A percentile compares a stretch with the other conserved stretches of the same genome.
These are phyloP conservation scores for Opisthograptis luteolata DNA, from an alignment of 2,888 invertebrate genomes.

Conservation along the genomic window DNA sequence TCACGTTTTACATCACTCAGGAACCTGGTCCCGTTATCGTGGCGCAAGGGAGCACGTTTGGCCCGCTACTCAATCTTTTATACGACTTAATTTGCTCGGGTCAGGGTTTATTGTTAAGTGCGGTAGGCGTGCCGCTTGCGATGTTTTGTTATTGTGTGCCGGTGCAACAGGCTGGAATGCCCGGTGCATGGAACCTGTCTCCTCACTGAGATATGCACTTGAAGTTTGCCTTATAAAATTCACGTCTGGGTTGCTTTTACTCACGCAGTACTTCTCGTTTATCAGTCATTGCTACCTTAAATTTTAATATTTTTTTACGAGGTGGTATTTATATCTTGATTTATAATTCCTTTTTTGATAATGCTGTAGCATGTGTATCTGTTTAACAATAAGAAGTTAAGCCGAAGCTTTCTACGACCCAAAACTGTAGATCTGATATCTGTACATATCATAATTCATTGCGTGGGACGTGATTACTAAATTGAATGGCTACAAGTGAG, in stretches of 20 bases:
- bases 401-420: slow-evolving; percentile 12
- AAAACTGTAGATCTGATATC: slow-evolving; percentile 16
- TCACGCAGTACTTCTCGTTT: slow-evolving; percentile 36
- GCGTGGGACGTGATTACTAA: slow-evolving; percentile 25
- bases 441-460: slow-evolving; percentile 21
- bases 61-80: slow-evolving; percentile 45
- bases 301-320: not conserved
- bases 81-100: slow-evolving; percentile 57
- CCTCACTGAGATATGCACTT: slow-evolving; percentile 65
- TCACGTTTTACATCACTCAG: slow-evolving; percentile 75
- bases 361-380: not conserved
- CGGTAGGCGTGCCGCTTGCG: slow-evolving; percentile 43
- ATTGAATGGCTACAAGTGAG: slow-evolving; percentile 14
- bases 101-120: slow-evolving; percentile 57
- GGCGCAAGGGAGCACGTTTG: slow-evolving; percentile 59
- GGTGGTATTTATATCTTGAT: not conserved
- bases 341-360: not conserved
- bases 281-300: slow-evolving; percentile 9
- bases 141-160: slow-evolving; percentile 39
- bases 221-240: slow-evolving; percentile 68
- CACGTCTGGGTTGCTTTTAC: slow-evolving; percentile 56
- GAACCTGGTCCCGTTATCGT: slow-evolving; percentile 58
- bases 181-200: slow-evolving; percentile 76
- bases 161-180: slow-evolving; percentile 69
- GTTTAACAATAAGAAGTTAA: not conserved